Evolutionary conservation across 2,113 vertebrate genomes (phyloP).

Genomic region (Poeciliopsis prolifica): DNA sequence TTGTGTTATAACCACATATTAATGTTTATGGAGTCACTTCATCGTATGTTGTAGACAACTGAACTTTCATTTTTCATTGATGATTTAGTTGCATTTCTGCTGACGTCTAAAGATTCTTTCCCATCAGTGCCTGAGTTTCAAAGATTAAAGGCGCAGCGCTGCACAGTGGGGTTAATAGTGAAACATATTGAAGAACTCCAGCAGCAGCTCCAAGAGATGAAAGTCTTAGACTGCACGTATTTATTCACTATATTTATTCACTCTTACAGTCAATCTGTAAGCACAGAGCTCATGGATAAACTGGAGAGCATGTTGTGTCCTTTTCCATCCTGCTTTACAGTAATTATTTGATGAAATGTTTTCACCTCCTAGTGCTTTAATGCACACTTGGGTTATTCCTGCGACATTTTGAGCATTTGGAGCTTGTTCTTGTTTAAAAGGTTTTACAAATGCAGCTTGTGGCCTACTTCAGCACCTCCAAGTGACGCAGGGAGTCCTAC

Average conservation of each 20-base stretch:
- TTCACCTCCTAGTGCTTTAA: neutral
- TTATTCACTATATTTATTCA: neutral
- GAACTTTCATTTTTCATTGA: too few relatives aligned
- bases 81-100: neutral
- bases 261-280: too few relatives aligned
- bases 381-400: neutral
- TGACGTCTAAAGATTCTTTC: neutral
- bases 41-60: too few relatives aligned
- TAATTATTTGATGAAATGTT: neutral
- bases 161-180: too few relatives aligned
- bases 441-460: neutral
- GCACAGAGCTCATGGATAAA: too few relatives aligned
- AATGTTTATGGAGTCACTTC: too few relatives aligned
- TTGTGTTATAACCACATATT: too few relatives aligned
- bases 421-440: neutral
- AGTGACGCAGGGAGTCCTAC: conserved; percentile 9
- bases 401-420: neutral
- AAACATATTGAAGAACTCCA: too few relatives aligned
- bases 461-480: conserved; percentile 6
- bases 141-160: too few relatives aligned
- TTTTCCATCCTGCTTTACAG: neutral
- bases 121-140: too few relatives aligned
- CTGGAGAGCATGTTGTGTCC: too few relatives aligned
- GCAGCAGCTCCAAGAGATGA: neutral
- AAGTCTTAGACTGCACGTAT: too few relatives aligned